Evolutionary conservation across 1,140 invertebrate genomes (phyloP).

Genomic region (Coboldia fuscipes): DNA sequence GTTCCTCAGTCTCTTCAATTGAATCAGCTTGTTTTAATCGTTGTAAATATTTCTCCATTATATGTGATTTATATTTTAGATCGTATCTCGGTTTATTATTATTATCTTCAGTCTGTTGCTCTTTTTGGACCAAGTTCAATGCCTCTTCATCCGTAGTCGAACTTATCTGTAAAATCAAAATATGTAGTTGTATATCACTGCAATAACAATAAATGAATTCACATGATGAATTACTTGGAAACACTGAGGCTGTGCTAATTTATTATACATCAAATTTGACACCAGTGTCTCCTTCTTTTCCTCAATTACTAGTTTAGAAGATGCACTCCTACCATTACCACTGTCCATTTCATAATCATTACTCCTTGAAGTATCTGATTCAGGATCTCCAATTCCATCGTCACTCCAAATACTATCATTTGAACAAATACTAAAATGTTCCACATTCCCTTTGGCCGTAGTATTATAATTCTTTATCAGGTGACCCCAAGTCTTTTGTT

Average conservation of each 20-base stretch:
- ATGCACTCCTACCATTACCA: background rate
- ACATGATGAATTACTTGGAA: slow-evolving; percentile 3
- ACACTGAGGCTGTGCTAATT: background rate
- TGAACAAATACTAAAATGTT: slow-evolving; percentile 50
- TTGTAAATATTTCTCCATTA: slow-evolving; percentile 31
- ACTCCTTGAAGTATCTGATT: slow-evolving; percentile 3
- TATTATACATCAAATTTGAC: no score
- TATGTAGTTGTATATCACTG: no score
- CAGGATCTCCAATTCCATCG: slow-evolving; percentile 16
- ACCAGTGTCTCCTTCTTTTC: no score
- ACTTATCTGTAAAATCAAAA: slow-evolving; percentile 1
- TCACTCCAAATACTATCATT: slow-evolving; percentile 53
- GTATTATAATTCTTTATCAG: slow-evolving; percentile 49
- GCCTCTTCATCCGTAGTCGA: no score
- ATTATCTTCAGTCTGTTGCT: no score
- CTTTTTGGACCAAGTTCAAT: no score
- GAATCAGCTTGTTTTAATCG: slow-evolving; percentile 14
- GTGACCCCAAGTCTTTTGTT: slow-evolving; percentile 43
- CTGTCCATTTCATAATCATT: background rate
- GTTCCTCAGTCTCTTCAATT: slow-evolving; percentile 18
- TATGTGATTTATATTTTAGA: slow-evolving; percentile 28
- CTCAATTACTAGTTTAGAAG: background rate
- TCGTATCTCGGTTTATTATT: slow-evolving; percentile 6
- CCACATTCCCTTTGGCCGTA: slow-evolving; percentile 44
- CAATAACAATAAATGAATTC: no score